Conservation (phyloP, 2,888 invertebrate species). For the Ophonus ardosiacus region DNA sequence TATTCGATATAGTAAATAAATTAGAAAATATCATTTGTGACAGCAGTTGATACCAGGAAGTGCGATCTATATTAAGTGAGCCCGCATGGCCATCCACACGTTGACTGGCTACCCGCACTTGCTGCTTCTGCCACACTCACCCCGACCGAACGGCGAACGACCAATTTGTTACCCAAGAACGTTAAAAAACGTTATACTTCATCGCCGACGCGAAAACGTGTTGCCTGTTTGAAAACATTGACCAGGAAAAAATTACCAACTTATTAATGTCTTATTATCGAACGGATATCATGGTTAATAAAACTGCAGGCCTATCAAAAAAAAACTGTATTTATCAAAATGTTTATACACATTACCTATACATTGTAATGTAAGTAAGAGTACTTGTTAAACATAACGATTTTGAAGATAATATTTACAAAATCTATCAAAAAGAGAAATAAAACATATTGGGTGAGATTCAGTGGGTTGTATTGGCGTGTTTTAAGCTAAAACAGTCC, state of each 20-base stretch:
- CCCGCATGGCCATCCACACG: not conserved
- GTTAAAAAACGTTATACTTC: constrained; percentile 62
- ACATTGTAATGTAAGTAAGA: too few species aligned
- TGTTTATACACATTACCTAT: too few species aligned
- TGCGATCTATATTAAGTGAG: not conserved
- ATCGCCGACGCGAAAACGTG: constrained; percentile 33
- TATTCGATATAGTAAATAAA: not conserved
- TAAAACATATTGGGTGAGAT: too few species aligned
- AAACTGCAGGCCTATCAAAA: too few species aligned
- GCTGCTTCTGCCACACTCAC: constrained; percentile 5
- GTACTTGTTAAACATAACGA: too few species aligned
- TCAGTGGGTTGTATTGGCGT: too few species aligned
- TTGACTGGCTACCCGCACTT: constrained; percentile 20
- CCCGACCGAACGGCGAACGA: not conserved
- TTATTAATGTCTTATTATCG: constrained; percentile 36
- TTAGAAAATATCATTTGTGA: constrained; percentile 8
- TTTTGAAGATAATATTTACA: too few species aligned
- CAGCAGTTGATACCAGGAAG: constrained; percentile 25
- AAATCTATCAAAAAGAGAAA: too few species aligned
- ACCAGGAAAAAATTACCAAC: constrained; percentile 22
- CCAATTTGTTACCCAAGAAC: constrained; percentile 57
- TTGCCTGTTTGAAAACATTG: constrained; percentile 58
- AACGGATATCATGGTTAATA: constrained; percentile 19
- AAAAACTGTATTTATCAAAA: too few species aligned
- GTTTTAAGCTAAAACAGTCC: too few species aligned